These are phyloP conservation scores for Pyrgilauda ruficollis DNA, from an alignment of 2,113 vertebrate species.

Conservation along the genomic window DNA sequence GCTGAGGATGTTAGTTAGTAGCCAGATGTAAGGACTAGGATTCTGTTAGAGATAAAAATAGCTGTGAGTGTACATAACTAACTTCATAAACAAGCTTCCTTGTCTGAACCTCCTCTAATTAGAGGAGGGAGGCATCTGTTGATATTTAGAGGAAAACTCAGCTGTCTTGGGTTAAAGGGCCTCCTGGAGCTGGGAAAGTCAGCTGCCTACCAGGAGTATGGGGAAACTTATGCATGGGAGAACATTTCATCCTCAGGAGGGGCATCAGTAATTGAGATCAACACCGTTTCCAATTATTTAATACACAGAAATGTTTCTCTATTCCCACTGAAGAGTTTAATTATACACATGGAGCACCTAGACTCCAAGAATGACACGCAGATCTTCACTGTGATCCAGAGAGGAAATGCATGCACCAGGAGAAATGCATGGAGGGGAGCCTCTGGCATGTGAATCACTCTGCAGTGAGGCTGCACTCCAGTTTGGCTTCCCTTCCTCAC, in stretches of 20 bases:
- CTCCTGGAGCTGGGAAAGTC: conserved; percentile 32
- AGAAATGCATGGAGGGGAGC: background rate
- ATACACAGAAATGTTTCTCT: background rate
- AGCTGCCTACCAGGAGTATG: background rate
- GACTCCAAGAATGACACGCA: background rate
- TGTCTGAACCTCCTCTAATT: conserved; percentile 33
- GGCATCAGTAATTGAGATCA: background rate
- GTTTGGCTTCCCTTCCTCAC: background rate
- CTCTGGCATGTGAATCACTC: background rate
- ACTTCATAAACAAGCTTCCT: conserved; percentile 48
- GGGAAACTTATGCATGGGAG: background rate
- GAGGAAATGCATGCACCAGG: background rate
- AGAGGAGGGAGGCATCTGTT: conserved; percentile 34
- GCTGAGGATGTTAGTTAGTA: background rate
- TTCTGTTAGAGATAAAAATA: background rate
- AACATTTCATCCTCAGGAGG: background rate
- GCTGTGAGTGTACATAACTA: background rate
- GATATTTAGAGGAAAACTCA: conserved; percentile 33
- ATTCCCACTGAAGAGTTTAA: background rate
- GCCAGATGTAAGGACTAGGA: background rate
- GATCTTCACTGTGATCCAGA: background rate
- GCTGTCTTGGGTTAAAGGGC: conserved; percentile 22
- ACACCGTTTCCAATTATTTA: background rate
- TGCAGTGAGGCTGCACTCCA: background rate
- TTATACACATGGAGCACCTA: background rate